These are phyloP conservation scores for Sebastes trivittatus DNA, from an alignment of 2,797 vertebrate genomes.

Conservation along the genomic window DNA sequence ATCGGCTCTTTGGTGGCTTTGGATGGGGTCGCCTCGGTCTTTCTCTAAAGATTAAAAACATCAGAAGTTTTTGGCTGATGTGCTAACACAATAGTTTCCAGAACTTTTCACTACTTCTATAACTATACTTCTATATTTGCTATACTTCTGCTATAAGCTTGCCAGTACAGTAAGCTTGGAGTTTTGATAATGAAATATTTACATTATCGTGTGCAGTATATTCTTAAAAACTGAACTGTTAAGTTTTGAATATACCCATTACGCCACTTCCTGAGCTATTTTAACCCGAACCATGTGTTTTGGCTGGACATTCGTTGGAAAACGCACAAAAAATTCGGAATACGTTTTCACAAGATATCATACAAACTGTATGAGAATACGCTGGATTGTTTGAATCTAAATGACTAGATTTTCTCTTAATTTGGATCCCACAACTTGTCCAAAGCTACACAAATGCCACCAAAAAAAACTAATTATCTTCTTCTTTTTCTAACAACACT, in stretches of 20 bases:
- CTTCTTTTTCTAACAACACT: not conserved
- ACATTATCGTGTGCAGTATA: not conserved
- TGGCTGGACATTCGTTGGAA: no score
- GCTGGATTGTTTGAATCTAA: not conserved
- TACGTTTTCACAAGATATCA: no score
- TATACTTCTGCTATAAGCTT: not conserved
- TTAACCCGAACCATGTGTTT: no score
- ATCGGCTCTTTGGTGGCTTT: constrained; percentile 36
- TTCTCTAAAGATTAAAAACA: constrained; percentile 31
- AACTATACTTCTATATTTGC: not conserved
- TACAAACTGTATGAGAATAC: no score
- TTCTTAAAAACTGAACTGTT: not conserved
- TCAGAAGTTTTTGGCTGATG: not conserved
- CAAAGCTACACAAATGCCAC: not conserved
- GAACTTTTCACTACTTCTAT: not conserved
- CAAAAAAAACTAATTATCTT: not conserved
- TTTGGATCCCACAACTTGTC: not conserved
- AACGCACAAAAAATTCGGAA: no score
- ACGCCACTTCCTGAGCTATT: no score
- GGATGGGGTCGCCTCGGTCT: not conserved
- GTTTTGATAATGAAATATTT: not conserved
- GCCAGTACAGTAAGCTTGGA: not conserved
- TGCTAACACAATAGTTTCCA: not conserved
- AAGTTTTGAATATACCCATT: not conserved
- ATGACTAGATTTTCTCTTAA: not conserved